These are phyloP conservation scores for Smithornis capensis DNA, from an alignment of 2,113 vertebrate genomes.

Conservation along the genomic window DNA sequence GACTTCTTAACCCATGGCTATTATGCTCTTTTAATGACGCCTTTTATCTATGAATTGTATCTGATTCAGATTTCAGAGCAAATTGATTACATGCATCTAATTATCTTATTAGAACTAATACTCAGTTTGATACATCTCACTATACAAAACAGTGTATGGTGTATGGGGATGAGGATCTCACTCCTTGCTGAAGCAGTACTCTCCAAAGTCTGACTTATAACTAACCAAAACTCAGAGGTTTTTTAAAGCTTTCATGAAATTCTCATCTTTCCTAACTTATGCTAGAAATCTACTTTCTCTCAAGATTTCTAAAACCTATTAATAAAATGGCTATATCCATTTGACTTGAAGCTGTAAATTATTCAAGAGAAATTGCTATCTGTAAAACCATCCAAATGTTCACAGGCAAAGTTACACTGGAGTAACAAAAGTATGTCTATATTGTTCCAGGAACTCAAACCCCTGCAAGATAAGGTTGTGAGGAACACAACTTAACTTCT, in stretches of 20 bases:
- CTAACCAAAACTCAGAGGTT: not conserved
- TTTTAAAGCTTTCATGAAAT: not conserved
- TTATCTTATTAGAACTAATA: not conserved
- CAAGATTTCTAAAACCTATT: not conserved
- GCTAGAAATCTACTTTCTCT: not conserved
- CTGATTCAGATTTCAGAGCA: conserved; percentile 19
- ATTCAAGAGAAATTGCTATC: not conserved
- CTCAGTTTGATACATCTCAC: not conserved
- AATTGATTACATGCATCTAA: not conserved
- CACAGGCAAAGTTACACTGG: not conserved
- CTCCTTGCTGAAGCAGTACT: not conserved
- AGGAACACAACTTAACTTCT: not conserved
- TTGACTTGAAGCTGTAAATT: not conserved
- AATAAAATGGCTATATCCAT: not conserved
- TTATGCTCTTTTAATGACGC: conserved; percentile 40
- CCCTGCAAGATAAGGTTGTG: not conserved
- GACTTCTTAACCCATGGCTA: not conserved
- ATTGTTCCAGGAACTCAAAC: not conserved
- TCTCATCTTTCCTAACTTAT: not conserved
- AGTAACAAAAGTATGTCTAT: not conserved
- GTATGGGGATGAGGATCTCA: not conserved
- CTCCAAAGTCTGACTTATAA: not conserved
- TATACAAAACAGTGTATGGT: not conserved
- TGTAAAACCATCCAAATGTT: not conserved
- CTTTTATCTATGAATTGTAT: not conserved